phyloP scores from a whole-genome alignment of 2,113 vertebrate genomes.

The Chaenogobius annularis region DNA sequence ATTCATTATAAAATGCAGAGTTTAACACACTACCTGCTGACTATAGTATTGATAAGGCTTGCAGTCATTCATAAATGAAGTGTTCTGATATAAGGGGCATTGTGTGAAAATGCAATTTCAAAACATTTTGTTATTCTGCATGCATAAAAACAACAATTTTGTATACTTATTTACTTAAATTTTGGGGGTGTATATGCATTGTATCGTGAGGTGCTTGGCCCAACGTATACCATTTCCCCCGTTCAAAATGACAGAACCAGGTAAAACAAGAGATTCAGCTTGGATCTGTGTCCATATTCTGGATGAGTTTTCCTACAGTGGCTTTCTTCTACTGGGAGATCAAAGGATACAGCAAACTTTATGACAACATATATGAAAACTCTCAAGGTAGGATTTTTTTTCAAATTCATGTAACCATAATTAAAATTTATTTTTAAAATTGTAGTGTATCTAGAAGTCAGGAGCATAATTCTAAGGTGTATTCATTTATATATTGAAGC shows the following conservation, averaged over 20 bases:
- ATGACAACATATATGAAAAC: slow-evolving; percentile 80
- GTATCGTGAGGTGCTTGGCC: background rate
- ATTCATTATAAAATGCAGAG: too few species aligned
- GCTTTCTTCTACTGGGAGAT: slow-evolving; percentile 87
- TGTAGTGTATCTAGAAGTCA: too few species aligned
- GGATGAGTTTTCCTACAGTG: slow-evolving; percentile 89
- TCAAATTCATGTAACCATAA: background rate
- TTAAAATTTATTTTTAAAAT: too few species aligned
- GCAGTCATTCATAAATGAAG: too few species aligned
- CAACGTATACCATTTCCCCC: background rate
- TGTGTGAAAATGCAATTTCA: too few species aligned
- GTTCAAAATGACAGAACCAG: slow-evolving; percentile 79
- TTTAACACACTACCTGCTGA: too few species aligned
- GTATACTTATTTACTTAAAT: too few species aligned
- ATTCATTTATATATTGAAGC: background rate
- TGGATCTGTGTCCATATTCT: slow-evolving; percentile 80
- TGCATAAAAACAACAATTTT: too few species aligned
- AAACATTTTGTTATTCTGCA: too few species aligned
- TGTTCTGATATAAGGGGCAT: too few species aligned
- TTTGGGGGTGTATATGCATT: too few species aligned
- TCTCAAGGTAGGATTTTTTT: slow-evolving; percentile 76
- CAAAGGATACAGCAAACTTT: slow-evolving; percentile 90
- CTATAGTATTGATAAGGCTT: too few species aligned
- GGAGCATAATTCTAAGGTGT: background rate
- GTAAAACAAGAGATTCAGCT: slow-evolving; percentile 83